phyloP scores from a whole-genome alignment of 2,888 invertebrate species.

The Synergus gifuensis region DNA sequence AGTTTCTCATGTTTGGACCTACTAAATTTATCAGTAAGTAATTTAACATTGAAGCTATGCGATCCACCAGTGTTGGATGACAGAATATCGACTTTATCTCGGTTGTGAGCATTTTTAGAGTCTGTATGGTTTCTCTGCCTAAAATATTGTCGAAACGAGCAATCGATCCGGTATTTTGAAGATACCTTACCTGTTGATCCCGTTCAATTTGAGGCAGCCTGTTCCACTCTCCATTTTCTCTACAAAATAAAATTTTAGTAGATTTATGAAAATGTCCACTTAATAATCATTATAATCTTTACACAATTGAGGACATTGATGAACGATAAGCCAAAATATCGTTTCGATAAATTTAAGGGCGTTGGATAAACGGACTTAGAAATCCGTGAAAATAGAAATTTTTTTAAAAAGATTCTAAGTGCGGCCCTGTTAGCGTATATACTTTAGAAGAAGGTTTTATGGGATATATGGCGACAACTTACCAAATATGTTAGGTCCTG shows the following conservation, averaged over 20 bases:
- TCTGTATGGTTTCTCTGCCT: slow-evolving; percentile 92
- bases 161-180: slow-evolving; percentile 89
- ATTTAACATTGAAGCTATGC: slow-evolving; percentile 97
- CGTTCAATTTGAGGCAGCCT: slow-evolving; percentile 85
- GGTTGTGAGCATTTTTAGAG: slow-evolving; percentile 88
- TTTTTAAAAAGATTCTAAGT: no score
- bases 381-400: no score
- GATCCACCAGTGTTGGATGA: slow-evolving; percentile 93
- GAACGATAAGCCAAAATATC: no score
- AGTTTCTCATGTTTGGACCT: slow-evolving; percentile 94
- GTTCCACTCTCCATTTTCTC: slow-evolving; percentile 88
- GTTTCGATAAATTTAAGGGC: no score
- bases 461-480: no score
- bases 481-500: no score
- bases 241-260: slow-evolving; percentile 62
- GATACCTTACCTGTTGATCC: slow-evolving; percentile 85
- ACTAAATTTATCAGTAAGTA: slow-evolving; percentile 94
- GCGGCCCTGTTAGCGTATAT: no score
- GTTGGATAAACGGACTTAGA: no score
- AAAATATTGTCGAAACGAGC: slow-evolving; percentile 96
- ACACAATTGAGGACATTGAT: no score
- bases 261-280: no score
- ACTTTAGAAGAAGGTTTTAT: no score
- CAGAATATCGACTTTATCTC: slow-evolving; percentile 91
- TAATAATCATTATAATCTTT: no score